A percentile compares a stretch with the other conserved stretches of the same genome.
Conservation (phyloP, 2,888 invertebrate species). For the Danaus chrysippus region DNA sequence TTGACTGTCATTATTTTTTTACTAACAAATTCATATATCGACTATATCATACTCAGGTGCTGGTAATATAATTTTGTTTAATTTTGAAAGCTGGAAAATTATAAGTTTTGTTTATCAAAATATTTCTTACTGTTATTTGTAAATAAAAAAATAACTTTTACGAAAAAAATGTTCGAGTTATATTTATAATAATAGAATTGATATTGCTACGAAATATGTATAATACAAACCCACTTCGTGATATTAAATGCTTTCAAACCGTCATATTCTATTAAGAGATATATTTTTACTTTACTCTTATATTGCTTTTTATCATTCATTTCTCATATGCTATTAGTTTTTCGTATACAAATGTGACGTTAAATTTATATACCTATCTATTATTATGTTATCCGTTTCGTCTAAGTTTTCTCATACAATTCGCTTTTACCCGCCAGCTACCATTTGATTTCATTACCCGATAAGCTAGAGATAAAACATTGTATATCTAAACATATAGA, state of each 20-base stretch:
- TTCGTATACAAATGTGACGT: not conserved
- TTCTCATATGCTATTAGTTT: not conserved
- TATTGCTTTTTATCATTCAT: not conserved
- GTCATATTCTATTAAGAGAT: not conserved
- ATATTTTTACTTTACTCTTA: not conserved
- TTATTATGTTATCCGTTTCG: slow-evolving; percentile 4
- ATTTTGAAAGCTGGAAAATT: too few relatives aligned
- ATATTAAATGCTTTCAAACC: not conserved
- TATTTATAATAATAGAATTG: not conserved
- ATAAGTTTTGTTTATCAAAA: too few relatives aligned
- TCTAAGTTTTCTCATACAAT: slow-evolving; percentile 4
- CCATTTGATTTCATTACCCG: slow-evolving; percentile 25
- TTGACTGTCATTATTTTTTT: too few relatives aligned
- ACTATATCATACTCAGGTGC: too few relatives aligned
- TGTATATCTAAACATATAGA: slow-evolving; percentile 22
- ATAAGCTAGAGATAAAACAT: slow-evolving; percentile 26
- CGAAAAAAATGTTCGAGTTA: too few relatives aligned
- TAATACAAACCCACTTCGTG: not conserved
- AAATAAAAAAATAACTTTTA: too few relatives aligned
- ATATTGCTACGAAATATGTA: slow-evolving; percentile 1
- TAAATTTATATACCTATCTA: not conserved
- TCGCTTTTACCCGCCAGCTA: slow-evolving; percentile 13
- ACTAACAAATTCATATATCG: too few relatives aligned
- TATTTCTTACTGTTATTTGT: too few relatives aligned
- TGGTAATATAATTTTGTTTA: too few relatives aligned